phyloP scores from a whole-genome alignment of 2,113 vertebrate species.

The Damaliscus lunatus region DNA sequence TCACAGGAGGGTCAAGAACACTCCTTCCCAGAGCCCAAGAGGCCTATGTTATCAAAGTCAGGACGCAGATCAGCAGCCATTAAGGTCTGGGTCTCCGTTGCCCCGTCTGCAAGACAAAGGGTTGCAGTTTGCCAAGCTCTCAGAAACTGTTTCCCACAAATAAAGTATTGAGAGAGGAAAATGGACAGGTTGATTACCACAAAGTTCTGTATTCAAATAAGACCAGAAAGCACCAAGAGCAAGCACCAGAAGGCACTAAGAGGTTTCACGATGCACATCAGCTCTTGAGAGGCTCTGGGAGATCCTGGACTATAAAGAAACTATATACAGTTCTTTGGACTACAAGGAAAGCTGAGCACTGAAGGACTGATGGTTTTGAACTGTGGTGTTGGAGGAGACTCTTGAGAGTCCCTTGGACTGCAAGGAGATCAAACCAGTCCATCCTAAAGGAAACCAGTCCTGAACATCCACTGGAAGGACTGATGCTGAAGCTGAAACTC shows the following conservation, averaged over 20 bases:
- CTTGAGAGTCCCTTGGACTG: not conserved
- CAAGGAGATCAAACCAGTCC: not conserved
- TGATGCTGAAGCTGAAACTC: not conserved
- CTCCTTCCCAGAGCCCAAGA: not conserved
- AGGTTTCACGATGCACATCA: accelerated
- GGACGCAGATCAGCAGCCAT: not conserved
- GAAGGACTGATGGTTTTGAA: not conserved
- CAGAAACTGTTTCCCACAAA: not conserved
- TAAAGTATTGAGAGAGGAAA: not conserved
- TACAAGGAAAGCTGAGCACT: not conserved
- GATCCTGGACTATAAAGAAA: not conserved
- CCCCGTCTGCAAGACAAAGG: not conserved
- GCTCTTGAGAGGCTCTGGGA: not conserved
- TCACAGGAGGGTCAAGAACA: not conserved
- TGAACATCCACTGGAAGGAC: not conserved
- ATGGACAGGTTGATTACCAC: not conserved
- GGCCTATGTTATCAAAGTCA: not conserved
- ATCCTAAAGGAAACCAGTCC: not conserved
- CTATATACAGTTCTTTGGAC: not conserved
- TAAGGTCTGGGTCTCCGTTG: not conserved
- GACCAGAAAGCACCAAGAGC: not conserved
- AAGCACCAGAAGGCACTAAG: not conserved
- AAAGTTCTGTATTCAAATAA: not conserved
- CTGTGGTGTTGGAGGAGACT: not conserved
- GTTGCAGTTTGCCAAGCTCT: not conserved